Evolutionary conservation across 2,888 invertebrate species (phyloP), one percentile per base, ranked within the genome.

Genomic region (Bombylius major): DNA sequence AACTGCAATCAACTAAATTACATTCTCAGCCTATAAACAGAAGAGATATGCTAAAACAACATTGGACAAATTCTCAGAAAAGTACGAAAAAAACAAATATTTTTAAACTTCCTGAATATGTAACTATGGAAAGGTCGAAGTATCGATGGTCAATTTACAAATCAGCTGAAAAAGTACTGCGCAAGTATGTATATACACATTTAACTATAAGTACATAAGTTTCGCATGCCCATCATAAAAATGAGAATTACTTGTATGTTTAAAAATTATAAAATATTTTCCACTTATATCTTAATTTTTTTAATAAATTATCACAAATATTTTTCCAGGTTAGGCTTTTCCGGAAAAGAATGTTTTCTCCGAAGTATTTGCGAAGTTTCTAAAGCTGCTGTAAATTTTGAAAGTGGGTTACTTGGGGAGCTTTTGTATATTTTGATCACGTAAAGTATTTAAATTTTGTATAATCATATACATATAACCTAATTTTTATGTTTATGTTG

Each of bases 341-440:
- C 80, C 55, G 86, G 86, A 7, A 79, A 82, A 61, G 80, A 81
- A 45, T 89, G 89, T 71, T 70, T 89, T 63, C 73, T 89, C 60
- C 79, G 86, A 63, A 80, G 83, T 62, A 86, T 89, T 68, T 89
- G 89, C 68, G 87, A 89, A 69, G 80, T 84, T 36, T 83, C 88
- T 0, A 79, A 82, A 63, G 76, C 80, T 59, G 82, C 86, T 53
- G 79, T 88, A 66, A 79, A 77, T 62, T 78, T 82, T 66, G 81
- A 82, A 64, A 83, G 83, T 64, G 87, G 88, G 6, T 76, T 89
- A 65, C 78, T 87, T 60, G 86, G 83, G 34, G 84, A 89, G 75
- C 77, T 89, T 66, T 76, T 87, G 61, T 84, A 88, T 74, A 82
- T 87, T 63, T 71, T 87, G 66, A 79, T 89, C 69, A 85, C 85